Percentiles rank a stretch among this genome's conserved stretches.
Conservation (phyloP, 2,113 vertebrate genomes). For the Herpetotheres cachinnans region DNA sequence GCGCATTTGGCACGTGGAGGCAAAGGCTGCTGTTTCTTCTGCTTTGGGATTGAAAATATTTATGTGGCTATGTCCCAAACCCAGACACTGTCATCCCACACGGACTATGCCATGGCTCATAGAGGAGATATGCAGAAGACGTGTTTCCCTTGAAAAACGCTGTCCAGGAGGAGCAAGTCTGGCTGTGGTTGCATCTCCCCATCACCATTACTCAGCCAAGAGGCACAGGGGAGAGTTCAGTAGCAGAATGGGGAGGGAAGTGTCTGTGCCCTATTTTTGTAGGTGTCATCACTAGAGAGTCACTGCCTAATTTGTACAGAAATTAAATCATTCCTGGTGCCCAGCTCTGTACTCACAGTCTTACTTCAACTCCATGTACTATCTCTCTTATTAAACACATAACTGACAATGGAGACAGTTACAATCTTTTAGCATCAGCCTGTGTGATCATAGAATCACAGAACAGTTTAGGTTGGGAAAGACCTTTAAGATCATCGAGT, state of each 20-base stretch:
- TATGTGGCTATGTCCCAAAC: background rate
- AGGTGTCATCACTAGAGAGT: background rate
- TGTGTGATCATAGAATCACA: background rate
- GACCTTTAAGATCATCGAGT: too few species aligned
- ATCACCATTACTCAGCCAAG: too few species aligned
- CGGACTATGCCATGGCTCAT: fast-evolving
- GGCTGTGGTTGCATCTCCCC: background rate
- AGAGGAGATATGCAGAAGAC: background rate
- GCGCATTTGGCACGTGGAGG: background rate
- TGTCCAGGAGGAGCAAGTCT: background rate
- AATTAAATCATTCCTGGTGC: background rate
- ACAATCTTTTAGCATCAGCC: background rate
- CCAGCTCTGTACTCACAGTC: background rate
- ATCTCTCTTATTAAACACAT: background rate
- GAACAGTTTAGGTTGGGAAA: too few species aligned
- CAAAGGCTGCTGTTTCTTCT: background rate
- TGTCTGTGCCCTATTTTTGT: background rate
- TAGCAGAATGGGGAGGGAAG: background rate
- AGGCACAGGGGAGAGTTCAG: background rate
- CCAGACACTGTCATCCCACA: background rate
- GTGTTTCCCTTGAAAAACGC: background rate
- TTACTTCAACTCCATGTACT: background rate
- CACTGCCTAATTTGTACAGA: background rate
- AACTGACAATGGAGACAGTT: background rate
- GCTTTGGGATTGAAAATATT: background rate